A percentile compares a stretch with the other conserved stretches of the same genome.
Evolutionary conservation across 2,888 invertebrate species (phyloP).

Genomic region (Netelia fuscicornis): DNA sequence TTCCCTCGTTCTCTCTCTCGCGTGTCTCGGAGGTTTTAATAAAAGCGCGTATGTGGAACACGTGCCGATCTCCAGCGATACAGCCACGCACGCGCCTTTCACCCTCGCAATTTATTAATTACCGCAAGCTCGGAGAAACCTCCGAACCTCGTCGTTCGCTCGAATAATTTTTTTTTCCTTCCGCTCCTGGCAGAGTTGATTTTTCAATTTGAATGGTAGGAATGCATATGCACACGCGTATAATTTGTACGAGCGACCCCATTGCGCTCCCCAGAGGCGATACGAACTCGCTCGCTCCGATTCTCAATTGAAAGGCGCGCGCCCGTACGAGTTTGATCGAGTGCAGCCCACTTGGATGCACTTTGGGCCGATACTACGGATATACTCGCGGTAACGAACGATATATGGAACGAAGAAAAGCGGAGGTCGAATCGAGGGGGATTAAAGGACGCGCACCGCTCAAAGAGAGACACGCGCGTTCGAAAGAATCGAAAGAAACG

Average conservation of each 20-base stretch:
- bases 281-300: too few relatives aligned
- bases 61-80: conserved; percentile 51
- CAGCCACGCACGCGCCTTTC: conserved; percentile 40
- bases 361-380: conserved; percentile 29
- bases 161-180: not conserved
- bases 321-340: conserved; percentile 38
- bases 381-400: not conserved
- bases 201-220: not conserved
- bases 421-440: conserved; percentile 45
- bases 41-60: conserved; percentile 48
- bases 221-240: not conserved
- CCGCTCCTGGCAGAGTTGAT: not conserved
- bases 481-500: conserved; percentile 24
- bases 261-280: conserved; percentile 20
- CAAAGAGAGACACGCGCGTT: conserved; percentile 16
- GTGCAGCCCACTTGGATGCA: conserved; percentile 41
- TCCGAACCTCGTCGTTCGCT: not conserved
- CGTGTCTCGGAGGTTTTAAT: conserved; percentile 24
- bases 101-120: conserved; percentile 43
- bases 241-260: not conserved
- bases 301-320: not conserved
- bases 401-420: conserved; percentile 12
- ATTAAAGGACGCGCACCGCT: conserved; percentile 22
- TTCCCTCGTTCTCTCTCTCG: not conserved
- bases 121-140: conserved; percentile 5